phyloP scores from a whole-genome alignment of 2,888 invertebrate species.

The Stenodera caucasica region DNA sequence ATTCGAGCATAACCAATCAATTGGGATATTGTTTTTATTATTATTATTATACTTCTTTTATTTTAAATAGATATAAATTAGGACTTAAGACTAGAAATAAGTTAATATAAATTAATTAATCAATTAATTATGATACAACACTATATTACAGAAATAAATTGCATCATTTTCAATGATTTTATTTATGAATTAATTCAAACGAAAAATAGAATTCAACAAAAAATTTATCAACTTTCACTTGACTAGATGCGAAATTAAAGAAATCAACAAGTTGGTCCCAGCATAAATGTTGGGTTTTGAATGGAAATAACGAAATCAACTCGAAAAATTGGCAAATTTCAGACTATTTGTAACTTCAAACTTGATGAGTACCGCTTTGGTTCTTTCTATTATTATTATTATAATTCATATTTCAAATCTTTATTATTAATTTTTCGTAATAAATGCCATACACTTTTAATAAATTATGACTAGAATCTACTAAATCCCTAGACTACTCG shows the following conservation, averaged over 20 bases:
- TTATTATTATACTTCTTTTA: background rate
- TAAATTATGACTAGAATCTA: constrained; percentile 48
- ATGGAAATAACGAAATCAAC: constrained; percentile 13
- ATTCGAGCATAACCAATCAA: background rate
- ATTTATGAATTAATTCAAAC: background rate
- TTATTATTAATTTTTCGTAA: constrained; percentile 31
- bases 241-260: constrained; percentile 4
- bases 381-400: constrained; percentile 25
- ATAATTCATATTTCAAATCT: too few species aligned
- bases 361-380: constrained; percentile 40
- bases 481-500: constrained; percentile 44
- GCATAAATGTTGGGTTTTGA: constrained; percentile 41
- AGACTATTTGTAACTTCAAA: constrained; percentile 25
- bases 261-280: constrained; percentile 35
- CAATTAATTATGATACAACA: constrained; percentile 36
- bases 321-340: constrained; percentile 35
- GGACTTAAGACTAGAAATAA: constrained; percentile 33
- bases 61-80: constrained; percentile 31
- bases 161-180: background rate
- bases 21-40: background rate
- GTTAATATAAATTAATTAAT: constrained; percentile 37
- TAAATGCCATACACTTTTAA: constrained; percentile 45
- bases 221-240: background rate
- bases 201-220: background rate
- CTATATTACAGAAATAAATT: constrained; percentile 17